Evolutionary conservation across 2,888 invertebrate species (phyloP).

Genomic region (Patella pellucida): DNA sequence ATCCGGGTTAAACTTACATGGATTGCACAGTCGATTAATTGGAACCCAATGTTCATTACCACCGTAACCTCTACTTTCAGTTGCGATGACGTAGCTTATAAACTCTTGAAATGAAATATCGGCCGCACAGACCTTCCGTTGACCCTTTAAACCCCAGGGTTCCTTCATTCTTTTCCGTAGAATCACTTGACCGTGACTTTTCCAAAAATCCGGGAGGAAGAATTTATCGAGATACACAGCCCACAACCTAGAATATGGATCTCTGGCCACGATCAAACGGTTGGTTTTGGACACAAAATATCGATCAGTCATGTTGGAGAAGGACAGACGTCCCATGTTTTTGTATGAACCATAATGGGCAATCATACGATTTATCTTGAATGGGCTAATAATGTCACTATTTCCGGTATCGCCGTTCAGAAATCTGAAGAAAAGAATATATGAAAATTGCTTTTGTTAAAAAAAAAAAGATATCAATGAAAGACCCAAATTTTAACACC

Average conservation of each 20-base stretch:
- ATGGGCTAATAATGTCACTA: background rate
- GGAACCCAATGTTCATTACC: conserved; percentile 22
- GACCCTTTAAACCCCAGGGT: background rate
- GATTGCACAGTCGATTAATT: conserved; percentile 18
- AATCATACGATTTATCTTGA: background rate
- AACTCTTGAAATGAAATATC: conserved; percentile 3
- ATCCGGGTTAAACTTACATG: conserved; percentile 18
- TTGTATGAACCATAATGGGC: conserved; percentile 2
- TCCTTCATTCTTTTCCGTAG: background rate
- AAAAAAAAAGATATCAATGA: too few species aligned
- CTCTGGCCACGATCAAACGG: conserved; percentile 31
- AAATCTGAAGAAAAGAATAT: background rate
- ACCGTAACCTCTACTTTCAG: background rate
- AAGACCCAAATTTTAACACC: too few species aligned
- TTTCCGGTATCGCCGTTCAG: background rate
- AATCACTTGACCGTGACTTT: background rate
- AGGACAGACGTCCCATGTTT: background rate
- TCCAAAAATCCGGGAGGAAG: conserved; percentile 36
- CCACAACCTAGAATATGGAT: conserved; percentile 36
- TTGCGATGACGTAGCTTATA: background rate
- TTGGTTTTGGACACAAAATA: background rate
- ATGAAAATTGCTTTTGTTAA: background rate
- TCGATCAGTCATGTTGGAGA: background rate
- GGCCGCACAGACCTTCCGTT: background rate
- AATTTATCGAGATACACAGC: conserved; percentile 38